A percentile compares a stretch with the other conserved stretches of the same genome.
Evolutionary conservation across 2,113 vertebrate genomes (phyloP).

Genomic region (Nothocercus nigrocapillus): DNA sequence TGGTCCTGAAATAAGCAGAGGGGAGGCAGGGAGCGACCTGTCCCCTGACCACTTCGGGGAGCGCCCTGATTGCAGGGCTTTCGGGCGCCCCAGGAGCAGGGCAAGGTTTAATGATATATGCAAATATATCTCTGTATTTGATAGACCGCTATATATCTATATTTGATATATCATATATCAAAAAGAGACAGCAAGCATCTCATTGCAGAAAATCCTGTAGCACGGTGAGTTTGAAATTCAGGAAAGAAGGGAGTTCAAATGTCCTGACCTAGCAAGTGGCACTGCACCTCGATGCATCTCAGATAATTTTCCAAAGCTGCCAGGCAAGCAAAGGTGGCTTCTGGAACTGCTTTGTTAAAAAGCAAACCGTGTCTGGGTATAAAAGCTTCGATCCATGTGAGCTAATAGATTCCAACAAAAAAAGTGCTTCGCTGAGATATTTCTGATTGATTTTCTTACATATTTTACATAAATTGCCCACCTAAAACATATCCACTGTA

Average conservation of each 20-base stretch:
- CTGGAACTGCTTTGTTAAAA: background rate
- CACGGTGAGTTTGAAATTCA: background rate
- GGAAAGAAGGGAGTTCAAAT: background rate
- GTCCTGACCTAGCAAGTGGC: background rate
- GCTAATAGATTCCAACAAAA: background rate
- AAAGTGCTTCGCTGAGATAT: background rate
- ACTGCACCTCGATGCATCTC: background rate
- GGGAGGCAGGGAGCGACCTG: background rate
- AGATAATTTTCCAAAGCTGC: background rate
- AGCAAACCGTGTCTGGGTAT: background rate
- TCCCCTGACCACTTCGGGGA: background rate
- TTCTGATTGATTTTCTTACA: background rate
- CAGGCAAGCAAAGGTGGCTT: background rate
- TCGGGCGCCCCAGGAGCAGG: too few species aligned
- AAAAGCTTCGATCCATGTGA: background rate
- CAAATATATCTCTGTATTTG: too few species aligned
- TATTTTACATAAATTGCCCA: background rate
- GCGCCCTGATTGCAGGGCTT: too few species aligned
- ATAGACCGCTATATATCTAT: too few species aligned
- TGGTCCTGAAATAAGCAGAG: background rate
- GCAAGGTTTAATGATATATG: too few species aligned
- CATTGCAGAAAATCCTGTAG: background rate
- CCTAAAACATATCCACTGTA: background rate
- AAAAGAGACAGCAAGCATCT: background rate
- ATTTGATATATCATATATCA: background rate